These are phyloP conservation scores for Elephantulus edwardii DNA, from an alignment of 2,113 vertebrate genomes.

Conservation along the genomic window DNA sequence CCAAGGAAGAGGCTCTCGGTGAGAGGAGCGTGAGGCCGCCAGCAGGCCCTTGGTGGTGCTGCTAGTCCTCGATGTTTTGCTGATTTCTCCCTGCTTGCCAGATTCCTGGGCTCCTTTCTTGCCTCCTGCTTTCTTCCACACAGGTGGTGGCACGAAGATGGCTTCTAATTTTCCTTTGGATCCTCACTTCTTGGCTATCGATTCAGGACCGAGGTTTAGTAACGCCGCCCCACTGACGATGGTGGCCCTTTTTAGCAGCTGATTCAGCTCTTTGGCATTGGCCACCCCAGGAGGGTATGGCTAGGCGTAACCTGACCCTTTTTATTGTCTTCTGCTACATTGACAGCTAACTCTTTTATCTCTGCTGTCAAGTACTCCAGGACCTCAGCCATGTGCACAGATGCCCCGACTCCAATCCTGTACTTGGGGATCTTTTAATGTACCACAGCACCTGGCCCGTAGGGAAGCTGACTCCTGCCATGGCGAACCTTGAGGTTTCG, in stretches of 20 bases:
- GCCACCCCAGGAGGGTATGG: conserved; percentile 97
- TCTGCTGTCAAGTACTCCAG: conserved; percentile 96
- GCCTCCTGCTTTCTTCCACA: conserved; percentile 88
- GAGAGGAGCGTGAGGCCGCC: conserved; percentile 96
- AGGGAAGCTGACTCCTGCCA: conserved; percentile 97
- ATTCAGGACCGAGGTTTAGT: conserved; percentile 97
- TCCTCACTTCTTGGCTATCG: conserved; percentile 96
- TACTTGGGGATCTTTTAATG: conserved; percentile 96
- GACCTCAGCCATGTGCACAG: conserved; percentile 97
- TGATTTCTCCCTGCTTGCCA: conserved; percentile 93
- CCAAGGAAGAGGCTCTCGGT: conserved; percentile 99
- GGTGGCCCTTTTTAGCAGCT: conserved; percentile 98
- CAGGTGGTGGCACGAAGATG: conserved; percentile 90
- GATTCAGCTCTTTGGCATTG: conserved; percentile 98
- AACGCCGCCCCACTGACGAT: conserved; percentile 97
- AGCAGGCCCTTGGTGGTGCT: conserved; percentile 95
- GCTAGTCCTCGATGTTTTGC: conserved; percentile 95
- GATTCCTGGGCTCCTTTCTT: conserved; percentile 91
- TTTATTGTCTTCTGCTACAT: conserved; percentile 98
- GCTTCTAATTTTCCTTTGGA: conserved; percentile 97
- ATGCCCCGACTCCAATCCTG: conserved; percentile 96
- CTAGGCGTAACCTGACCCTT: conserved; percentile 97
- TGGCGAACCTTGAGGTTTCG: conserved; percentile 95
- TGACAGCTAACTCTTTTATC: conserved; percentile 98
- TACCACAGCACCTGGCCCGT: conserved; percentile 97